Percentiles rank a stretch among this genome's conserved stretches.
These are phyloP conservation scores for Hydrocynus forskahlii DNA, from an alignment of 2,797 vertebrate genomes.

Conservation along the genomic window DNA sequence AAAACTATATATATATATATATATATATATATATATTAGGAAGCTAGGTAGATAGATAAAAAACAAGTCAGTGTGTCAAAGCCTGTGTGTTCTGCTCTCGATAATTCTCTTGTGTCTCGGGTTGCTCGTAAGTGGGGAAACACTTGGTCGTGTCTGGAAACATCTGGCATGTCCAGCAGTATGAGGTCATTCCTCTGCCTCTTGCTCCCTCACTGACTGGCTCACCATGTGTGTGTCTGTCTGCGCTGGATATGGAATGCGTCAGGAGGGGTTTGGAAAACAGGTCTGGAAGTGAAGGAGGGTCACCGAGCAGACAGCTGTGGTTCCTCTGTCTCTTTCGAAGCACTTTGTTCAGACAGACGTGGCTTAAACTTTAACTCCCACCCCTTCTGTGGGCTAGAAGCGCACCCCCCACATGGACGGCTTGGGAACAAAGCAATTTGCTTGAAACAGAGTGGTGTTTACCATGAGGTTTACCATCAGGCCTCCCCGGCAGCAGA, in stretches of 20 bases:
- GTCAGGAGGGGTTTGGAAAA: constrained; percentile 17
- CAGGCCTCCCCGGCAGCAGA: background rate
- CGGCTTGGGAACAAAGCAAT: background rate
- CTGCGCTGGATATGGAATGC: constrained; percentile 22
- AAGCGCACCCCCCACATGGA: background rate
- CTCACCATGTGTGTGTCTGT: constrained; percentile 44
- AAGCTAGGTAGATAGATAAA: too few species aligned
- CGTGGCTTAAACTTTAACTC: constrained; percentile 4
- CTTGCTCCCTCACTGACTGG: constrained; percentile 49
- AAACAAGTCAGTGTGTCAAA: constrained; percentile 39
- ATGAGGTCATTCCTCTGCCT: constrained; percentile 62
- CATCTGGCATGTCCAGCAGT: constrained; percentile 58
- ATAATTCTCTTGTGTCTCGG: constrained; percentile 24
- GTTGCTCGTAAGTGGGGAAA: constrained; percentile 52
- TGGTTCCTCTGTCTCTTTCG: constrained; percentile 6
- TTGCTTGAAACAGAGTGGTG: background rate
- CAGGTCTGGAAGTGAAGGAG: constrained; percentile 24
- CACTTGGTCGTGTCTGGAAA: constrained; percentile 63
- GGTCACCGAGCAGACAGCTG: constrained; percentile 37
- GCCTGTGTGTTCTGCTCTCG: constrained; percentile 11
- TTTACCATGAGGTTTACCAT: background rate
- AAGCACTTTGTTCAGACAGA: constrained; percentile 37
- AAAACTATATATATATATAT: too few species aligned
- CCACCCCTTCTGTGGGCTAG: constrained; percentile 19
- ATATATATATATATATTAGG: too few species aligned